Evolutionary conservation across 64 coral and sea anemone genomes (phyloP).

Genomic region (Montipora foliosa): DNA sequence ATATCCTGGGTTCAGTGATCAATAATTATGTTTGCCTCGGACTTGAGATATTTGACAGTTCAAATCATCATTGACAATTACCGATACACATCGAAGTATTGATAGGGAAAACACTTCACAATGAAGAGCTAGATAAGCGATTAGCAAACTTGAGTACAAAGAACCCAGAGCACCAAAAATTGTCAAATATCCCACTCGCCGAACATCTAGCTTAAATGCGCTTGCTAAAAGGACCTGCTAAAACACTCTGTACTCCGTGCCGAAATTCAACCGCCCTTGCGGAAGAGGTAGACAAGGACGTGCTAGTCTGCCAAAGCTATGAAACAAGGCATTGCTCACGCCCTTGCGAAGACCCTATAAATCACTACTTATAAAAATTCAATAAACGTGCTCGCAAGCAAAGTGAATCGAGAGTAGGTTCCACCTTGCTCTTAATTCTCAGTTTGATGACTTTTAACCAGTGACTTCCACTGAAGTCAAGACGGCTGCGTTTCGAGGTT

Average conservation of each 20-base stretch:
- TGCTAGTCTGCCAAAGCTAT: constrained; percentile 1
- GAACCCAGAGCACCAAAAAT: constrained; percentile 11
- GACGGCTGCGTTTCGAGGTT: no score
- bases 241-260: background rate
- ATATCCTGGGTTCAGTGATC: background rate
- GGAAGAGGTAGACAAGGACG: background rate
- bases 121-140: constrained; percentile 55
- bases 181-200: background rate
- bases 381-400: background rate
- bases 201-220: background rate
- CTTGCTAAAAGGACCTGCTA: background rate
- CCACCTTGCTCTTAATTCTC: background rate
- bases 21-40: background rate
- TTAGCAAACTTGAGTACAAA: background rate
- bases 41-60: constrained; percentile 14
- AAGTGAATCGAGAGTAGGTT: background rate
- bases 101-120: constrained; percentile 52
- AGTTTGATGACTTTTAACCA: background rate
- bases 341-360: constrained; percentile 47
- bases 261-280: background rate
- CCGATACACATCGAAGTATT: constrained; percentile 60
- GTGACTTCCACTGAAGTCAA: no score
- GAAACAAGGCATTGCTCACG: constrained; percentile 40
- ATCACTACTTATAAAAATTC: constrained; percentile 46
- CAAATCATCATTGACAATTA: constrained; percentile 48